phyloP scores from a whole-genome alignment of 92 coral and sea anemone genomes.

The Porites evermanni region DNA sequence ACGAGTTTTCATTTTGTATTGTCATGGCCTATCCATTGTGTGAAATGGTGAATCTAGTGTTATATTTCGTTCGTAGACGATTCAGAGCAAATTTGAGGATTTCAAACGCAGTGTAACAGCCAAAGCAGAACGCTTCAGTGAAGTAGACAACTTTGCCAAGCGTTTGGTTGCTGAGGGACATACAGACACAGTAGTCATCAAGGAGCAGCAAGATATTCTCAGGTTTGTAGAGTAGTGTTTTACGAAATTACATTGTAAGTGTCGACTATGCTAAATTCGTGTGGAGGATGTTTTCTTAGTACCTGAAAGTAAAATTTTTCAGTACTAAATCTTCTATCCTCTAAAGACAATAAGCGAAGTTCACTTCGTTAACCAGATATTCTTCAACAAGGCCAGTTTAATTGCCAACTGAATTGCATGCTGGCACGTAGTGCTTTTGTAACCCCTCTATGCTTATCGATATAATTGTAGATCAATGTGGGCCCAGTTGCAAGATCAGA shows the following conservation, averaged over 20 bases:
- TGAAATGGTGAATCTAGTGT: not conserved
- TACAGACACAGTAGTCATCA: conserved; percentile 89
- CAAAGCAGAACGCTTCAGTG: conserved; percentile 79
- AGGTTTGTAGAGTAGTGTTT: conserved; percentile 33
- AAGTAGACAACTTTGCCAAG: conserved; percentile 92
- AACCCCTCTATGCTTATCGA: too few relatives aligned
- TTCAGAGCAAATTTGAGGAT: conserved; percentile 90
- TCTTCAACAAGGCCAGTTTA: too few relatives aligned
- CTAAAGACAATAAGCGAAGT: too few relatives aligned
- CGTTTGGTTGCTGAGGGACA: conserved; percentile 95
- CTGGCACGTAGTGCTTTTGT: too few relatives aligned
- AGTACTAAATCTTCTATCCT: too few relatives aligned
- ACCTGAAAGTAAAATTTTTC: not conserved
- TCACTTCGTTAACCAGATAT: too few relatives aligned
- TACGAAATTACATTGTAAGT: not conserved
- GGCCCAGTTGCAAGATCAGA: conserved; percentile 92
- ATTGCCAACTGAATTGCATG: too few relatives aligned
- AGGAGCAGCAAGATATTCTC: conserved; percentile 94
- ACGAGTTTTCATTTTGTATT: too few relatives aligned
- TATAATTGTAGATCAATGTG: conserved; percentile 77
- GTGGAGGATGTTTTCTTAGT: not conserved
- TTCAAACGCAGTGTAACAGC: conserved; percentile 78
- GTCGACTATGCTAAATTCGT: not conserved
- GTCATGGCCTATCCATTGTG: too few relatives aligned
- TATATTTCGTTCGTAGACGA: conserved; percentile 41